phyloP scores from a whole-genome alignment of 2,888 invertebrate species.

The Sussaba pulchella region DNA sequence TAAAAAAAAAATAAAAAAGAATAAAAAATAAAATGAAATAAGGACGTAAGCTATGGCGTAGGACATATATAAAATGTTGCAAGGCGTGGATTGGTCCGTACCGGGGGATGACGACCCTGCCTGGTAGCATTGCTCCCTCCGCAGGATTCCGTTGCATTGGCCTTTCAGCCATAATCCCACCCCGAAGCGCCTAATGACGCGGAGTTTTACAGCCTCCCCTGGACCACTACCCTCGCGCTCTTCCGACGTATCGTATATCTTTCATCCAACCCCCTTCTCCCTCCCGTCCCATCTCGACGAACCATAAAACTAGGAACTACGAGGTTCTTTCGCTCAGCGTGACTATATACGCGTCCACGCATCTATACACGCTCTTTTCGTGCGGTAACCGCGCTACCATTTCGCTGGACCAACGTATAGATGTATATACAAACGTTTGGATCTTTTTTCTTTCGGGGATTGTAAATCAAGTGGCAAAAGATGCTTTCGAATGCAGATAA shows the following conservation, averaged over 20 bases:
- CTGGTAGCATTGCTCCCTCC: slow-evolving; percentile 53
- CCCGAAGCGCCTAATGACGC: slow-evolving; percentile 66
- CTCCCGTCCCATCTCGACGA: not conserved
- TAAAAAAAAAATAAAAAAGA: too few species aligned
- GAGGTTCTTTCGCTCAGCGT: slow-evolving; percentile 27
- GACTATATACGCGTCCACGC: slow-evolving; percentile 36
- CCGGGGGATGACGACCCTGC: slow-evolving; percentile 54
- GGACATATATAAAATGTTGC: slow-evolving; percentile 18
- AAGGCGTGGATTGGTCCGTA: slow-evolving; percentile 62
- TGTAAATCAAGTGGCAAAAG: slow-evolving; percentile 62
- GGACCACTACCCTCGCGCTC: slow-evolving; percentile 68
- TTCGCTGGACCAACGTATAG: slow-evolving; percentile 42
- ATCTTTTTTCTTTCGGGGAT: slow-evolving; percentile 46
- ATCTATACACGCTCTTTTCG: slow-evolving; percentile 32
- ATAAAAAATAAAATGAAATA: slow-evolving; percentile 39
- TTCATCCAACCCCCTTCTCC: slow-evolving; percentile 53
- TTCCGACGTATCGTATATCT: slow-evolving; percentile 66
- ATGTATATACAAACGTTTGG: too few species aligned
- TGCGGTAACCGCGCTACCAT: slow-evolving; percentile 16
- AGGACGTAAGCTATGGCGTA: slow-evolving; percentile 15
- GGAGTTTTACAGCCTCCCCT: slow-evolving; percentile 71
- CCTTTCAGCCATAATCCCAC: slow-evolving; percentile 60
- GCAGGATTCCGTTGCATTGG: slow-evolving; percentile 64
- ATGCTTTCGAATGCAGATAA: slow-evolving; percentile 50
- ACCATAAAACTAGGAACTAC: slow-evolving; percentile 67